Percentiles rank a stretch among this genome's conserved stretches.
Conservation (phyloP, 2,113 vertebrate species). For the Colossoma macropomum region DNA sequence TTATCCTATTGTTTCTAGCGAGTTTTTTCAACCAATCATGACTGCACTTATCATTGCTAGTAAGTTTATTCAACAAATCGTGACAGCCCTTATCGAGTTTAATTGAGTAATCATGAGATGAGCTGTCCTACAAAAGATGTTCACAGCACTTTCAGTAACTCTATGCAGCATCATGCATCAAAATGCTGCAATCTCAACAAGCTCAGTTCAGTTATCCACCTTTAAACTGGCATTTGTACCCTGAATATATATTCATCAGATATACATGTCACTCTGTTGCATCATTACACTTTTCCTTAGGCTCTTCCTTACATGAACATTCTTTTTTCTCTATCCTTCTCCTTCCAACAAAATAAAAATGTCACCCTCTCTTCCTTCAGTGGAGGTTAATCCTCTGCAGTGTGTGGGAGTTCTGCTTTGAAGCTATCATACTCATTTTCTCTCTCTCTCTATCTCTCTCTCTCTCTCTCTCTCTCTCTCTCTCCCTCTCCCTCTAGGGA, state of each 20-base stretch:
- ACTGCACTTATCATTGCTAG: too few species aligned
- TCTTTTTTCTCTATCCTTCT: not conserved
- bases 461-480: constrained; percentile 12
- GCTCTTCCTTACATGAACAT: not conserved
- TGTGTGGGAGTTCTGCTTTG: constrained; percentile 54
- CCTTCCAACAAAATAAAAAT: constrained; percentile 1
- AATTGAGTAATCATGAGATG: too few species aligned
- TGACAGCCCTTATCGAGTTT: too few species aligned
- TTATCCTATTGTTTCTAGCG: too few species aligned
- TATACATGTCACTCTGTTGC: not conserved
- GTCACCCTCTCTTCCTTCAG: constrained; percentile 2
- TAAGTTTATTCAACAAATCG: too few species aligned
- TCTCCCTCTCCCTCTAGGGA: not conserved
- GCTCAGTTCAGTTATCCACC: not conserved
- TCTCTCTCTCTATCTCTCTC: not conserved
- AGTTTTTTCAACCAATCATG: too few species aligned
- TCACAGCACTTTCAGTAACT: not conserved
- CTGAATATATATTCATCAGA: not conserved
- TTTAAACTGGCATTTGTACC: not conserved
- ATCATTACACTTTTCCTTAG: not conserved
- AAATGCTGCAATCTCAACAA: not conserved
- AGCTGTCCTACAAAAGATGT: not conserved
- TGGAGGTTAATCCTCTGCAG: constrained; percentile 41
- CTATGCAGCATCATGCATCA: not conserved
- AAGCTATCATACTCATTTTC: not conserved